Conservation (phyloP, 2,888 invertebrate genomes). For the Xestia sexstrigata region DNA sequence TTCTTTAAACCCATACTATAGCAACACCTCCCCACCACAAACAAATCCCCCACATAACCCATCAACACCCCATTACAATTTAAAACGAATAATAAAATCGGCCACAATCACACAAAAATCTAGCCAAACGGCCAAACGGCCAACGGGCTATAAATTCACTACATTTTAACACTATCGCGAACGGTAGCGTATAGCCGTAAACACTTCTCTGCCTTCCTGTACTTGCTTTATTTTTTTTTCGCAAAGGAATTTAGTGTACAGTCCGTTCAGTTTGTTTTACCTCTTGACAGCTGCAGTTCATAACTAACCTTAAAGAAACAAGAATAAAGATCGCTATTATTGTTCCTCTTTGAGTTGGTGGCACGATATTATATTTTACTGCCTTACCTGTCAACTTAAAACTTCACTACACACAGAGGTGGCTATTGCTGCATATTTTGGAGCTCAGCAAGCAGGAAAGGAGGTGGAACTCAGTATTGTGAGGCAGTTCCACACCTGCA, state of each 20-base stretch:
- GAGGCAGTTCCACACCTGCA: background rate
- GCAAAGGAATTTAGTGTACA: slow-evolving; percentile 69
- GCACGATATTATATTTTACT: background rate
- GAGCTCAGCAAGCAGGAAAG: background rate
- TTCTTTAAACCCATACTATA: background rate
- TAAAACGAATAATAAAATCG: slow-evolving; percentile 65
- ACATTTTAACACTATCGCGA: slow-evolving; percentile 67
- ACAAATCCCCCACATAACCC: slow-evolving; percentile 1
- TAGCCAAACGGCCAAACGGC: slow-evolving; percentile 36
- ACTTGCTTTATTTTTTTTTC: slow-evolving; percentile 71
- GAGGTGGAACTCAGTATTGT: background rate
- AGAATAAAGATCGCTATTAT: background rate
- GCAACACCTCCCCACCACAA: background rate
- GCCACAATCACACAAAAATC: slow-evolving; percentile 64
- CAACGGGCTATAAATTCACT: slow-evolving; percentile 63
- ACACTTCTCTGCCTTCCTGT: slow-evolving; percentile 85
- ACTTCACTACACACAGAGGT: background rate
- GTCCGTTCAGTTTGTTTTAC: background rate
- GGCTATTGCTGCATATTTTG: background rate
- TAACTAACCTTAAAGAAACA: background rate
- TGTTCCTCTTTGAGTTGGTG: background rate
- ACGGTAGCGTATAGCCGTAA: slow-evolving; percentile 79
- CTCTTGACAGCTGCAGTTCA: background rate
- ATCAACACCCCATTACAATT: slow-evolving; percentile 62
- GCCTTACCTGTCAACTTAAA: background rate